These are phyloP conservation scores for Cheumatopsyche charites DNA, from an alignment of 1,140 invertebrate species.

Conservation along the genomic window DNA sequence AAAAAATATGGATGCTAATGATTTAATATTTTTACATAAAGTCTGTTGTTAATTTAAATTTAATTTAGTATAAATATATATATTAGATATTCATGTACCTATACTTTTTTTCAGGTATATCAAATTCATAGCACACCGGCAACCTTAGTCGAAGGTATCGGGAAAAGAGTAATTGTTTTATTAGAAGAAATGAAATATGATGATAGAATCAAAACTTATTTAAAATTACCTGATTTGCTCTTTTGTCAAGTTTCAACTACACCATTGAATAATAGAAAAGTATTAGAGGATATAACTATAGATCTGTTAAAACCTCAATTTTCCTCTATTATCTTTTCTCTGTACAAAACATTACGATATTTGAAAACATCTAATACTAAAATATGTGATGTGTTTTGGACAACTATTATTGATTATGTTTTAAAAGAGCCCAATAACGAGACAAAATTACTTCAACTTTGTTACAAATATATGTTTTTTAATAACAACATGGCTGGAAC, in stretches of 20 bases:
- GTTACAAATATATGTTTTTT: slow-evolving; percentile 57
- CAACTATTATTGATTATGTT: slow-evolving; percentile 47
- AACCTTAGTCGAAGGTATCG: background rate
- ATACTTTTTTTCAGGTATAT: slow-evolving; percentile 40
- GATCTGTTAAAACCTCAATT: slow-evolving; percentile 48
- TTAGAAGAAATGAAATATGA: slow-evolving; percentile 38
- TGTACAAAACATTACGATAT: slow-evolving; percentile 52
- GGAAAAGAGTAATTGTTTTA: slow-evolving; percentile 13
- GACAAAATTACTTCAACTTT: slow-evolving; percentile 47
- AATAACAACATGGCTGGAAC: slow-evolving; percentile 52
- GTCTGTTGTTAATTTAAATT: background rate
- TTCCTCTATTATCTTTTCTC: slow-evolving; percentile 42
- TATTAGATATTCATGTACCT: no score
- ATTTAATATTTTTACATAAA: background rate
- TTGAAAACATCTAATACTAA: slow-evolving; percentile 51
- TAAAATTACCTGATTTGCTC: slow-evolving; percentile 14
- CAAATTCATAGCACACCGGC: slow-evolving; percentile 34
- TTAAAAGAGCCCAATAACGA: slow-evolving; percentile 36
- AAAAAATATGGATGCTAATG: background rate
- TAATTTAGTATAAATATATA: background rate
- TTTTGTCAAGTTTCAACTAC: slow-evolving; percentile 27
- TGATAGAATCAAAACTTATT: slow-evolving; percentile 24
- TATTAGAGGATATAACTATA: slow-evolving; percentile 49
- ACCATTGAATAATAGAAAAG: slow-evolving; percentile 47
- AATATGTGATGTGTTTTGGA: slow-evolving; percentile 53